Evolutionary conservation across 2,113 vertebrate species (phyloP).

Genomic region (Seriola aureovittata): DNA sequence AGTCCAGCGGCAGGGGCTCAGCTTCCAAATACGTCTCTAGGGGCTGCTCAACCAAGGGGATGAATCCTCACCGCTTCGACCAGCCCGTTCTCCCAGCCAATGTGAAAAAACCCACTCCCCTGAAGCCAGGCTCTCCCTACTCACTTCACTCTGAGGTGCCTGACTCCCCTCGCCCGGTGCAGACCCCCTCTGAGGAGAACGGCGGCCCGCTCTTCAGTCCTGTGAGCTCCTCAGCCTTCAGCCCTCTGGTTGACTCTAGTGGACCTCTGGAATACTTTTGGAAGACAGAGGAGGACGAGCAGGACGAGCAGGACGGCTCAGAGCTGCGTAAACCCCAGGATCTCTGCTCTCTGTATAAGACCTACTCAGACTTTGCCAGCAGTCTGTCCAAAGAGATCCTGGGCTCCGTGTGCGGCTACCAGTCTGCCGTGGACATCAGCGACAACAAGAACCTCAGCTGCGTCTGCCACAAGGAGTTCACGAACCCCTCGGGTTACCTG

Average conservation of each 20-base stretch:
- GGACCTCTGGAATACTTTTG: constrained; percentile 89
- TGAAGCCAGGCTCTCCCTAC: constrained; percentile 91
- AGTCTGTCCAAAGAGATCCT: constrained; percentile 92
- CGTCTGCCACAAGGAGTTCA: constrained; percentile 86
- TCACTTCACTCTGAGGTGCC: constrained; percentile 86
- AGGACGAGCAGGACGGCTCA: constrained; percentile 61
- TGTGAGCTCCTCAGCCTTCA: constrained; percentile 94
- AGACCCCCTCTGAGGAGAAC: constrained; percentile 89
- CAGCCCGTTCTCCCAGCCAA: constrained; percentile 92
- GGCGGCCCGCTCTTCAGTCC: constrained; percentile 92
- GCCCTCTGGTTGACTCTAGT: constrained; percentile 88
- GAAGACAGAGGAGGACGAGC: constrained; percentile 77
- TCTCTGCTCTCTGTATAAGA: constrained; percentile 83
- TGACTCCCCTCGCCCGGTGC: constrained; percentile 89
- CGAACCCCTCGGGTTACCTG: constrained; percentile 81
- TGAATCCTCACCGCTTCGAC: constrained; percentile 96
- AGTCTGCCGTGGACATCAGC: constrained; percentile 82
- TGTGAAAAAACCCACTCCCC: constrained; percentile 95
- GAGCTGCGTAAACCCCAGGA: constrained; percentile 84
- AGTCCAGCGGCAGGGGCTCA: constrained; percentile 62
- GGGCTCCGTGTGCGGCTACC: constrained; percentile 88
- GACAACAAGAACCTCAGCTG: constrained; percentile 87
- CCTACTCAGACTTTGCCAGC: constrained; percentile 91
- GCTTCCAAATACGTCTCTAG: constrained; percentile 76
- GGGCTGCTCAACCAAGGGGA: constrained; percentile 82